Evolutionary conservation across 2,113 vertebrate species (phyloP).

Genomic region (Dissostichus mawsoni): DNA sequence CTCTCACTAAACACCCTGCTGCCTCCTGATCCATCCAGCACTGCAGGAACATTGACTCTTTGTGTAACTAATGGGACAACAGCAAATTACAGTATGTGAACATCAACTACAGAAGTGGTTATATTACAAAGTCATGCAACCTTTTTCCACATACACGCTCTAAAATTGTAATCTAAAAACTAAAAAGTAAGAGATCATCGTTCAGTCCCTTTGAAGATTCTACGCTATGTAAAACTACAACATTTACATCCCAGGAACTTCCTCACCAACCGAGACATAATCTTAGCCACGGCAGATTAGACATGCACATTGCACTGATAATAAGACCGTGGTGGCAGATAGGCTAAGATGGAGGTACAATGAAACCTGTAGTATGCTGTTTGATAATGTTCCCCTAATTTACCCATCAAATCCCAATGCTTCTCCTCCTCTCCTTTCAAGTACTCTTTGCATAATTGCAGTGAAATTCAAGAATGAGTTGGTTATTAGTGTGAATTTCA

Average conservation of each 20-base stretch:
- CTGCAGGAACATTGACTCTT: slow-evolving; percentile 26
- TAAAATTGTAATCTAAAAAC: neutral
- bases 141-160: neutral
- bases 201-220: neutral
- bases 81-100: slow-evolving; percentile 23
- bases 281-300: slow-evolving; percentile 21
- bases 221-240: neutral
- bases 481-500: neutral
- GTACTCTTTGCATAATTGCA: neutral
- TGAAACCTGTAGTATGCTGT: slow-evolving; percentile 2
- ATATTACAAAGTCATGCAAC: neutral
- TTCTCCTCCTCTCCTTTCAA: neutral
- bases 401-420: neutral
- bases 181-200: neutral
- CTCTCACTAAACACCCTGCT: slow-evolving; percentile 43
- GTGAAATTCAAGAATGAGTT: neutral
- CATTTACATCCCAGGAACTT: neutral
- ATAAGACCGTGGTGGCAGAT: slow-evolving; percentile 21
- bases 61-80: slow-evolving; percentile 34
- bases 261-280: neutral
- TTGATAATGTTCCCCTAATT: slow-evolving; percentile 24
- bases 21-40: slow-evolving; percentile 45
- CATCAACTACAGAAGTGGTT: neutral
- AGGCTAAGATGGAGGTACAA: neutral
- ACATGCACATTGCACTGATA: slow-evolving; percentile 5